Percentiles rank a stretch among this genome's conserved stretches.
These are phyloP conservation scores for Armadillidium nasatum DNA, from an alignment of 1,140 invertebrate genomes.

Conservation along the genomic window DNA sequence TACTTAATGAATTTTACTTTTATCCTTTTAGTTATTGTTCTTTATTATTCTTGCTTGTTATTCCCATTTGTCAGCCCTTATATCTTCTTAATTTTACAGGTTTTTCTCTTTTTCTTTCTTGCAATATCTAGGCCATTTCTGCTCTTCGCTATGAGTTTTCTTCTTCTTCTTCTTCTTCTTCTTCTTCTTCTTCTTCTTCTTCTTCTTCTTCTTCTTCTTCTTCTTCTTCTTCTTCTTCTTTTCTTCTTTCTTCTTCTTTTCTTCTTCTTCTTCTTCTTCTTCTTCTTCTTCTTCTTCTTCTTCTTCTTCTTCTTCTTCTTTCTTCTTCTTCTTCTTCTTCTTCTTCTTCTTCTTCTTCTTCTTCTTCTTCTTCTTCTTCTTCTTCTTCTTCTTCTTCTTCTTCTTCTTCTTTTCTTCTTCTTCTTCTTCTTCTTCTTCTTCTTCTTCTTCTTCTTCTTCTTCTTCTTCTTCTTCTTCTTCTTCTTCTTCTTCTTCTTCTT, in stretches of 20 bases:
- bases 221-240: conserved; percentile 9
- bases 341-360: conserved; percentile 9
- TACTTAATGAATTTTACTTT: too few species aligned
- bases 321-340: conserved; percentile 9
- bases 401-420: conserved; percentile 9
- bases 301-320: conserved; percentile 9
- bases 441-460: too few species aligned
- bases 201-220: conserved; percentile 9
- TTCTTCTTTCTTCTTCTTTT: conserved; percentile 10
- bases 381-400: conserved; percentile 9
- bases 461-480: conserved; percentile 9
- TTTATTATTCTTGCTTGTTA: too few species aligned
- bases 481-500: conserved; percentile 9
- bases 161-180: conserved; percentile 9
- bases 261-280: too few species aligned
- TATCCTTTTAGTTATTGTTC: too few species aligned
- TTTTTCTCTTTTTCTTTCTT: conserved; percentile 10
- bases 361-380: too few species aligned
- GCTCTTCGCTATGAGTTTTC: too few species aligned
- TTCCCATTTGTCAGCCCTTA: too few species aligned
- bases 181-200: too few species aligned
- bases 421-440: conserved; percentile 9
- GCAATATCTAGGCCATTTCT: background rate
- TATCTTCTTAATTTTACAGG: background rate
- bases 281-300: conserved; percentile 9